Percentiles rank a stretch among this genome's conserved stretches.
Evolutionary conservation across 2,113 vertebrate species (phyloP).

Genomic region (Aspidoscelis tigris): DNA sequence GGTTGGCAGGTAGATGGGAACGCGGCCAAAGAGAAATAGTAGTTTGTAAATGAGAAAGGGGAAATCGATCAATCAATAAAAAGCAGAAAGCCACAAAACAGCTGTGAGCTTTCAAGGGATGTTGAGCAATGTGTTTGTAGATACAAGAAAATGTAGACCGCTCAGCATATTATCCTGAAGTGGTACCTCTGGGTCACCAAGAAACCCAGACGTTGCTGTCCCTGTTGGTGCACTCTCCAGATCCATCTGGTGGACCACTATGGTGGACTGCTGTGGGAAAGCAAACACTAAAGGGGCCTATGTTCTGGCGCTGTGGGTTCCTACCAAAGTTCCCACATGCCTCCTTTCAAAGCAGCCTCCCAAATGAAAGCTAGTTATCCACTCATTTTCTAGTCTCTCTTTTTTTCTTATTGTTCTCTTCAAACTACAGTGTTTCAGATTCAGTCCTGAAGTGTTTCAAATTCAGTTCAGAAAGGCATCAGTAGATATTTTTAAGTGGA

Average conservation of each 20-base stretch:
- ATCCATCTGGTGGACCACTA: neutral
- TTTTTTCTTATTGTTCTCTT: conserved; percentile 28
- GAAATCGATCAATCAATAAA: too few species aligned
- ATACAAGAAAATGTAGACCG: neutral
- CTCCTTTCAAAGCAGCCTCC: neutral
- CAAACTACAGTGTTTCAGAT: conserved; percentile 24
- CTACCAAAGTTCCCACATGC: neutral
- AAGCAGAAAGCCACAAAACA: neutral
- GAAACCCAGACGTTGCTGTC: too few species aligned
- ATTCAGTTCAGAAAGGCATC: conserved; percentile 60
- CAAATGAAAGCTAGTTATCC: neutral
- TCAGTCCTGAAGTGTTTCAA: conserved; percentile 54
- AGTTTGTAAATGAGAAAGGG: too few species aligned
- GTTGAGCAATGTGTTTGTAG: neutral
- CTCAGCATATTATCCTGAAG: too few species aligned
- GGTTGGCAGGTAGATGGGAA: too few species aligned
- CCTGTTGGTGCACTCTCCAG: neutral
- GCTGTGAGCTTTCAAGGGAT: neutral
- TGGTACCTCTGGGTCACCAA: neutral
- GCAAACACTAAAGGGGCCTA: neutral
- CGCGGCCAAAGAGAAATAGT: too few species aligned
- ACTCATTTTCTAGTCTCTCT: neutral
- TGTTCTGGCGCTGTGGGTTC: neutral
- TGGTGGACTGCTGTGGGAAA: neutral
- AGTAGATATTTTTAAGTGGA: conserved; percentile 57